Evolutionary conservation across 2,797 vertebrate genomes (phyloP).

Genomic region (Amphiprion clarkii): DNA sequence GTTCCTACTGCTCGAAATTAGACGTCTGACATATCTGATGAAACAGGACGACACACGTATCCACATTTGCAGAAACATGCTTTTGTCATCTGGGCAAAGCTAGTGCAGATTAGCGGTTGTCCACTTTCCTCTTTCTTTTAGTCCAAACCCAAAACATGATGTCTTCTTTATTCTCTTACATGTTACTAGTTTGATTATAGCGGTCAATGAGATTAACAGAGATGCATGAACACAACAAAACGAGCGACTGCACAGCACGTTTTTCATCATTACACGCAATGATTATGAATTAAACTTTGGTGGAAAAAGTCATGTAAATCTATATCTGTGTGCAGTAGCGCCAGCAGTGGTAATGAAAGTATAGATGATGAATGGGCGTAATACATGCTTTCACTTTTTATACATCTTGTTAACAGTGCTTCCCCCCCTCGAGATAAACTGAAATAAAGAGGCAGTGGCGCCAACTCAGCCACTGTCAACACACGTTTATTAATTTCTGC

Average conservation of each 20-base stretch:
- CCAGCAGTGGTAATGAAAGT: conserved; percentile 80
- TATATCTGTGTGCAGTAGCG: conserved; percentile 68
- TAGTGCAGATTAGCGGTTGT: conserved; percentile 10
- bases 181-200: conserved; percentile 63
- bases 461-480: conserved; percentile 67
- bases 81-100: background rate
- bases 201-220: conserved; percentile 79
- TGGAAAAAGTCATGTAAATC: conserved; percentile 59
- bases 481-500: conserved; percentile 69
- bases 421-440: conserved; percentile 71
- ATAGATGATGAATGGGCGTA: conserved; percentile 85
- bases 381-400: conserved; percentile 84
- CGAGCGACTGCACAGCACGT: conserved; percentile 71
- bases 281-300: conserved; percentile 84
- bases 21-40: conserved; percentile 26
- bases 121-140: background rate
- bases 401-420: conserved; percentile 83
- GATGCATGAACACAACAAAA: conserved; percentile 82
- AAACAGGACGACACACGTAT: conserved; percentile 17
- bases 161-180: conserved; percentile 26
- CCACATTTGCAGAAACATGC: conserved; percentile 2
- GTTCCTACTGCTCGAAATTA: background rate
- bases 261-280: conserved; percentile 85
- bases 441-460: conserved; percentile 74
- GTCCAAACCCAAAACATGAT: conserved; percentile 8